phyloP scores from a whole-genome alignment of 2,113 vertebrate species.

The Poeciliopsis prolifica region DNA sequence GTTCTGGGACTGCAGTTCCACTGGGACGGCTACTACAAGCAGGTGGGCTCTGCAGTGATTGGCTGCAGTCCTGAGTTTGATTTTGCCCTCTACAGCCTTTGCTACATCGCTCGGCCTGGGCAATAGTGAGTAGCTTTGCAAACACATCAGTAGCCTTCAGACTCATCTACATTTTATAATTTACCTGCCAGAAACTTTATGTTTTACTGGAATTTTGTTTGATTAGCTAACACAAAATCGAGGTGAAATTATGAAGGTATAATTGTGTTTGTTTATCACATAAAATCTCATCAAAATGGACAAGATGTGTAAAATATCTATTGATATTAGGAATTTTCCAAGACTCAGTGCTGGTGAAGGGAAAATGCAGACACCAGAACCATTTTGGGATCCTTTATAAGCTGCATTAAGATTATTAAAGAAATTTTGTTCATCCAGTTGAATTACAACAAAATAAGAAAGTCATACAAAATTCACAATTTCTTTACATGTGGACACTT shows the following conservation, averaged over 20 bases:
- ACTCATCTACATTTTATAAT: neutral
- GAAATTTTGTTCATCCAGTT: neutral
- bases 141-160: too few relatives aligned
- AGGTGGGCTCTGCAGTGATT: constrained; percentile 90
- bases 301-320: neutral
- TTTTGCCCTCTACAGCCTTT: constrained; percentile 88
- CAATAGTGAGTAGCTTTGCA: constrained; percentile 81
- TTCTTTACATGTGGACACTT: neutral
- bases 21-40: constrained; percentile 91
- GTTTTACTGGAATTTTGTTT: neutral
- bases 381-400: neutral
- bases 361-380: neutral
- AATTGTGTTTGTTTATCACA: neutral
- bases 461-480: neutral
- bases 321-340: neutral
- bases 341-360: neutral
- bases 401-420: neutral
- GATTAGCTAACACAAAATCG: neutral
- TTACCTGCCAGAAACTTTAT: neutral
- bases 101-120: constrained; percentile 89
- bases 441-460: too few relatives aligned
- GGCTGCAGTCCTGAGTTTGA: constrained; percentile 96
- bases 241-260: too few relatives aligned
- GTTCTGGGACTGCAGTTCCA: constrained; percentile 92
- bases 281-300: neutral